Base-by-base conservation (phyloP, 2,888 invertebrate species). In the Rhodophaea formosa region DNA sequence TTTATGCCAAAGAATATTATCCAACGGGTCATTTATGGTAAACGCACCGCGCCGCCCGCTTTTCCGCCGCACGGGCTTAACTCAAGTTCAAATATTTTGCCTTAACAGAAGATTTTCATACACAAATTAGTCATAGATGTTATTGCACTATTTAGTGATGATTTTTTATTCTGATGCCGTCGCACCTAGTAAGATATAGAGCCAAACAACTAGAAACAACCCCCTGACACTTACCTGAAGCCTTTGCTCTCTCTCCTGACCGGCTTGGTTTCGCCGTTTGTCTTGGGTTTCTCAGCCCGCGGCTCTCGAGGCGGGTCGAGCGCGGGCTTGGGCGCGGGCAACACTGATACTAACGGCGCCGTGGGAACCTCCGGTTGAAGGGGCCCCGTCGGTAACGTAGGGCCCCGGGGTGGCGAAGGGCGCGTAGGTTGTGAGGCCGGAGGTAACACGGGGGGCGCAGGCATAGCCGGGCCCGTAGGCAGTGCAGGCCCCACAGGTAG, bases 171-270 rank as follows among this genome's bases (percentile, higher is more conserved):
- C 23, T 23, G 23, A 23, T 23, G 23, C 3, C 23, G 23, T 23
- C 23, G 5, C 23, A 23, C 23, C 2, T 2, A 23, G 14, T 44
- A 46, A 42, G 15, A 14, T 12, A 49, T 5, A 23, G 7, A 32
- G 10, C 32, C 3, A 32, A 32, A 32, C 10, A 6, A 32, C 7
- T 12, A 23, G 3, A 23, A 5, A 23, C 2, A 23, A 23, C 5
- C 23, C 23, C 23, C 23, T 5, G 23, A 23, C 58, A 80, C 82
- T 53, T 91, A 74, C 93, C 93, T 79, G 69, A 87, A 87, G 60
- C 80, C 84, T 72, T 86, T 86, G 35, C 71, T 75, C 62, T 85
- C 74, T 89, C 92, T 82, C 68, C 92, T 88, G 45, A 86, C 76
- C 62, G 74, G 72, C 80, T 84, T 92, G 51, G 67, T 59, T 46